A percentile compares a stretch with the other conserved stretches of the same genome.
phyloP scores from a whole-genome alignment of 2,888 invertebrate species.

The Heliconius hortense region DNA sequence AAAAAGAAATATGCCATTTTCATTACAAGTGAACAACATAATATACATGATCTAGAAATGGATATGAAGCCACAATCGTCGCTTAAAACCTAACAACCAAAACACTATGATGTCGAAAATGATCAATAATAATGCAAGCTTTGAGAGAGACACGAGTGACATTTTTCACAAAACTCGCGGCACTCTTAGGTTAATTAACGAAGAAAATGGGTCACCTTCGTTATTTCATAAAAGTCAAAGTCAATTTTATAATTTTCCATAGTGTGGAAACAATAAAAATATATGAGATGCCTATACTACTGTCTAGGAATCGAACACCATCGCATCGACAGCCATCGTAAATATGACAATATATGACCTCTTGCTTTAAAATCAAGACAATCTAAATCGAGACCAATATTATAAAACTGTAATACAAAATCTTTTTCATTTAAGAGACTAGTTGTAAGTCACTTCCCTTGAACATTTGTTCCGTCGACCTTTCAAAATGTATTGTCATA shows the following conservation, averaged over 20 bases:
- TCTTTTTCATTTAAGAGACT: neutral
- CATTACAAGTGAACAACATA: neutral
- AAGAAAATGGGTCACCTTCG: neutral
- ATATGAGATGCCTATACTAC: neutral
- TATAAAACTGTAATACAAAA: neutral
- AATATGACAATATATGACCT: too few species aligned
- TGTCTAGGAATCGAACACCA: too few species aligned
- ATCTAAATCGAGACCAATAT: neutral
- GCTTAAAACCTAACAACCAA: neutral
- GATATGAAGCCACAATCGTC: neutral
- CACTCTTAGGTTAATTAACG: constrained; percentile 11
- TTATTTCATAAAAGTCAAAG: neutral
- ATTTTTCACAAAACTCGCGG: neutral
- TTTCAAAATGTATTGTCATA: constrained; percentile 18
- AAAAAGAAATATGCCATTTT: neutral
- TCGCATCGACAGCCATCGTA: too few species aligned
- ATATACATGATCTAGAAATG: neutral
- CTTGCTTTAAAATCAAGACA: neutral
- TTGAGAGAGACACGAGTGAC: neutral
- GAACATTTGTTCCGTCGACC: constrained; percentile 12
- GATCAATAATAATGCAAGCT: neutral
- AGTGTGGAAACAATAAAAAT: neutral
- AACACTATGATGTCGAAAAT: neutral
- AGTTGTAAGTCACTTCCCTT: neutral
- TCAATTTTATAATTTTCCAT: neutral